Evolutionary conservation across 2,888 invertebrate species (phyloP), one percentile per base, ranked within the genome.

Genomic region (Serrognathus titanus): DNA sequence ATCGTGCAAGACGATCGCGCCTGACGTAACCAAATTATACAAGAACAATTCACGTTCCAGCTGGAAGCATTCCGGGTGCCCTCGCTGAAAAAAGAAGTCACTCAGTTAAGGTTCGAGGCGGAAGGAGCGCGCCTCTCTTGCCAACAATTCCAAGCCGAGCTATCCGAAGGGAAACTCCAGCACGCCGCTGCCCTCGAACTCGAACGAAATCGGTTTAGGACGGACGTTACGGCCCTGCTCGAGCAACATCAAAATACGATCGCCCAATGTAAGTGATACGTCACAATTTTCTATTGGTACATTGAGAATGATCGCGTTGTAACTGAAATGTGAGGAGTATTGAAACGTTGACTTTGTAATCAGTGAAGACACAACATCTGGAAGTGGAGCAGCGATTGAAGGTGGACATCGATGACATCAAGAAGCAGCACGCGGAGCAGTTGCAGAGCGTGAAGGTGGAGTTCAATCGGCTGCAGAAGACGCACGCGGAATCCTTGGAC

Each of bases 31-130:
- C 24, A 6, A 31, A 31, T 31, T 31, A 31, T 31, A 31, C 24
- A 31, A 31, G 24, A 31, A 6, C 24, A 6, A 31, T 31, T 31
- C 24, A 5, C 24, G 12, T 56, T 76, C 6, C 71, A 85, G 85
- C 78, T 86, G 69, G 83, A 85, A 69, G 86, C 84, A 47, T 84
- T 84, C 66, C 79, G 83, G 59, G 81, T 82, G 31, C 84, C 85
- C 6, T 71, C 73, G 41, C 71, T 83, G 49, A 79, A 78, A 69
- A 75, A 77, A 55, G 79, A 83, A 63, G 75, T 80, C 58, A 79
- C 80, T 53, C 79, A 77, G 60, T 78, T 79, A 67, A 78, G 79
- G 62, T 70, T 69, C 46, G 80, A 80, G 57, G 78, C 78, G 67
- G 70, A 80, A 58, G 72, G 77, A 60, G 74, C 79, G 51, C 78